These are phyloP conservation scores for Labeo catla DNA, from an alignment of 2,113 vertebrate genomes.

Conservation along the genomic window DNA sequence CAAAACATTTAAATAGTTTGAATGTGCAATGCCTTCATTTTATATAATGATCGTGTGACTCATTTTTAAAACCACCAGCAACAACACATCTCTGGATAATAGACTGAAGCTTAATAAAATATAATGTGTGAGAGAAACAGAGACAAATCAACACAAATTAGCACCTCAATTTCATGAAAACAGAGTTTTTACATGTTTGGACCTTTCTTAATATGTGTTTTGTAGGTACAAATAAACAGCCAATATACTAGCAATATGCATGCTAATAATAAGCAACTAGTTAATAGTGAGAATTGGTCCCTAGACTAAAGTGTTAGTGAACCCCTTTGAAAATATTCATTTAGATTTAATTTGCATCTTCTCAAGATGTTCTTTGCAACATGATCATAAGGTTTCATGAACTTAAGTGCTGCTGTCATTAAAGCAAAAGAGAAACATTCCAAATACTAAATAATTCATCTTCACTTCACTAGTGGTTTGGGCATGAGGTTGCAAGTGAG, in stretches of 20 bases:
- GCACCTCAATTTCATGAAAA: too few relatives aligned
- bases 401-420: background rate
- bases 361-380: background rate
- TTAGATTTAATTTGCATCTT: background rate
- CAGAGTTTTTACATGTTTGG: too few relatives aligned
- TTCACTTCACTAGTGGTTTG: background rate
- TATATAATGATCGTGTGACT: background rate
- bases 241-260: too few relatives aligned
- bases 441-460: background rate
- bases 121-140: background rate
- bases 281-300: too few relatives aligned
- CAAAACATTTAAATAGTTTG: slow-evolving; percentile 6
- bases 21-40: background rate
- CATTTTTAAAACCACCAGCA: background rate
- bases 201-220: too few relatives aligned
- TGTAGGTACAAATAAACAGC: too few relatives aligned
- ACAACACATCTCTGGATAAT: background rate
- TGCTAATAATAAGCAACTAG: too few relatives aligned
- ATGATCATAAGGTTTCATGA: background rate
- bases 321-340: background rate
- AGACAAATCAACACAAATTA: too few relatives aligned
- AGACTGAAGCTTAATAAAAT: background rate
- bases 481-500: background rate
- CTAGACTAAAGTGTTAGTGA: background rate
- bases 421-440: background rate